phyloP scores from a whole-genome alignment of 2,797 vertebrate species.

The Craterocephalus amniculus region DNA sequence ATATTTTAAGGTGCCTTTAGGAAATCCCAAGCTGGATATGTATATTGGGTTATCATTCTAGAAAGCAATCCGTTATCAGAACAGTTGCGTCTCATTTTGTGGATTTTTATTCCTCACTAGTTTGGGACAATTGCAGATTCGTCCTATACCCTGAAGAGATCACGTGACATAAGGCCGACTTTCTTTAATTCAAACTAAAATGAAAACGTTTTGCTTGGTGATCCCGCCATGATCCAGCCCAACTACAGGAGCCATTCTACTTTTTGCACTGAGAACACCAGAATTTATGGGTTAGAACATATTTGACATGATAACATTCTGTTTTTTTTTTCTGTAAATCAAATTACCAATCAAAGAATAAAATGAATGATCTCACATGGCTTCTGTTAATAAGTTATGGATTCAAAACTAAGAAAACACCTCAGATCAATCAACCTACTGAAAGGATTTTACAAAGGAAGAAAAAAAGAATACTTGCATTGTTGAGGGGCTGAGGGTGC shows the following conservation, averaged over 20 bases:
- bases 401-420: slow-evolving; percentile 29
- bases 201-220: slow-evolving; percentile 30
- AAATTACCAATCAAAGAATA: slow-evolving; percentile 19
- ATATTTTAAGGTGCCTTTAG: slow-evolving; percentile 66
- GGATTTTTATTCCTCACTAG: slow-evolving; percentile 39
- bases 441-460: slow-evolving; percentile 14
- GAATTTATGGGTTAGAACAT: slow-evolving; percentile 36
- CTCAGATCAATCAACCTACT: slow-evolving; percentile 24
- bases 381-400: slow-evolving; percentile 54
- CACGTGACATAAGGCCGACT: slow-evolving; percentile 19
- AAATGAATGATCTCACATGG: slow-evolving; percentile 26
- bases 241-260: slow-evolving; percentile 64
- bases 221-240: slow-evolving; percentile 45
- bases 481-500: slow-evolving; percentile 15
- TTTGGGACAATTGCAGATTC: slow-evolving; percentile 34
- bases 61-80: slow-evolving; percentile 47
- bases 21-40: slow-evolving; percentile 62
- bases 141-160: slow-evolving; percentile 21
- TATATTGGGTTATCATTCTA: slow-evolving; percentile 39
- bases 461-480: slow-evolving; percentile 26
- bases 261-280: slow-evolving; percentile 55
- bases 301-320: slow-evolving; percentile 20
- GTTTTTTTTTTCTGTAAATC: slow-evolving; percentile 1
- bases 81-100: slow-evolving; percentile 45
- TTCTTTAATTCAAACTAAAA: slow-evolving; percentile 39